Evolutionary conservation across 2,888 invertebrate genomes (phyloP).

Genomic region (Ischnura elegans): DNA sequence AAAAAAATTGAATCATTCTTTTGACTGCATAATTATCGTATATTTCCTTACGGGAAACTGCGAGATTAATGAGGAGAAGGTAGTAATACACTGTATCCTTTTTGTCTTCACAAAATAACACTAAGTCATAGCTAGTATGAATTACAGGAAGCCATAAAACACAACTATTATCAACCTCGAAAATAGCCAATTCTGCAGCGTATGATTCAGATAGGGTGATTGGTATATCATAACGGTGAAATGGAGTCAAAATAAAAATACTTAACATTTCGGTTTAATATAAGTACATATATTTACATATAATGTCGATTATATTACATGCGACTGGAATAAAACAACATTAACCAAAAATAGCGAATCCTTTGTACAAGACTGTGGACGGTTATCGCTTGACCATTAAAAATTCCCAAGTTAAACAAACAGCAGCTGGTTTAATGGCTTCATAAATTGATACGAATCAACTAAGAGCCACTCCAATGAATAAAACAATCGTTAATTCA

Average conservation of each 20-base stretch:
- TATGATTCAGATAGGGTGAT: background rate
- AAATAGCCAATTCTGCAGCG: background rate
- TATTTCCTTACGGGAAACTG: no score
- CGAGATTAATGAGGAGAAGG: no score
- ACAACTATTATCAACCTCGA: no score
- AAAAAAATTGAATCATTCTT: no score
- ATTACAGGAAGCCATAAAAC: no score
- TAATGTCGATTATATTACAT: constrained; percentile 59
- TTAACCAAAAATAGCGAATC: constrained; percentile 61
- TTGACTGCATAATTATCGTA: no score
- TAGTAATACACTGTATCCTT: no score
- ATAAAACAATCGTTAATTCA: constrained; percentile 10
- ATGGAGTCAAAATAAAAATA: background rate
- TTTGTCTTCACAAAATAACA: no score
- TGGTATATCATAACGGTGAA: background rate
- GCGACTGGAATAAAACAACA: constrained; percentile 49
- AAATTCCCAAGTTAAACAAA: constrained; percentile 59
- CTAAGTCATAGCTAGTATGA: no score
- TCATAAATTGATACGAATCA: constrained; percentile 44
- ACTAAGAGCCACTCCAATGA: background rate
- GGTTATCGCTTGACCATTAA: constrained; percentile 56
- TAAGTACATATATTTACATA: constrained; percentile 64
- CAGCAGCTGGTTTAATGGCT: constrained; percentile 62
- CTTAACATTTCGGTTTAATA: constrained; percentile 46
- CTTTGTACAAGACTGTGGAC: constrained; percentile 61